Evolutionary conservation across 1,140 invertebrate genomes (phyloP).

Genomic region (Diplogasteroides magnus): DNA sequence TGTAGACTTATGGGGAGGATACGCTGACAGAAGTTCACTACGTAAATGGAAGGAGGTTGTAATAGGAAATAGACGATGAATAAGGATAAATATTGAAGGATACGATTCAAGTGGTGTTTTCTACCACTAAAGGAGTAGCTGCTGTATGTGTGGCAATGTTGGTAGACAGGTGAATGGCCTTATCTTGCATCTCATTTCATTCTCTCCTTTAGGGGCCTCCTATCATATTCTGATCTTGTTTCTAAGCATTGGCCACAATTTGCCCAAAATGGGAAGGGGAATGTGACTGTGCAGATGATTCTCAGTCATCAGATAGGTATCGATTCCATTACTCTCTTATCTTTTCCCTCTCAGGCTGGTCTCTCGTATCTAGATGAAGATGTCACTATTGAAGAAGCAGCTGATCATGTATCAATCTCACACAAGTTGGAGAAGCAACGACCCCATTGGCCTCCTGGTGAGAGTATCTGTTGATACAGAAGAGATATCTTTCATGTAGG

Average conservation of each 20-base stretch:
- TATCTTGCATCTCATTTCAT: too few relatives aligned
- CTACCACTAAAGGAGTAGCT: slow-evolving; percentile 45
- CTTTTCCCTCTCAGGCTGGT: slow-evolving; percentile 37
- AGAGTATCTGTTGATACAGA: background rate
- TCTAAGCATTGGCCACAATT: slow-evolving; percentile 58
- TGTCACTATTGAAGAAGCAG: slow-evolving; percentile 34
- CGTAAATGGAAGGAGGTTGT: slow-evolving; percentile 31
- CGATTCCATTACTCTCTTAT: background rate
- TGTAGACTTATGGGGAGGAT: slow-evolving; percentile 58
- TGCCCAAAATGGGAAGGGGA: slow-evolving; percentile 55
- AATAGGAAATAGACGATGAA: background rate
- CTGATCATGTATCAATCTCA: slow-evolving; percentile 31
- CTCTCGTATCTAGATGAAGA: slow-evolving; percentile 35
- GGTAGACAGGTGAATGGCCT: slow-evolving; percentile 52
- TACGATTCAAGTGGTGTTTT: slow-evolving; percentile 40
- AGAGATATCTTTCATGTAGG: background rate
- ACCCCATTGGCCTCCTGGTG: slow-evolving; percentile 42
- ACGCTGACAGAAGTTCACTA: slow-evolving; percentile 44
- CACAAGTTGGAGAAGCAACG: slow-evolving; percentile 36
- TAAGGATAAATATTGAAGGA: slow-evolving; percentile 18
- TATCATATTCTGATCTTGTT: slow-evolving; percentile 55
- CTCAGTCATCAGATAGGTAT: slow-evolving; percentile 46
- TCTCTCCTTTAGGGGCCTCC: slow-evolving; percentile 1
- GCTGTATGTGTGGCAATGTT: slow-evolving; percentile 54
- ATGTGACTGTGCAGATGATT: slow-evolving; percentile 56